Evolutionary conservation across 2,888 invertebrate species (phyloP), one percentile per base, ranked within the genome.

Genomic region (Xanthostigma xanthostigma): DNA sequence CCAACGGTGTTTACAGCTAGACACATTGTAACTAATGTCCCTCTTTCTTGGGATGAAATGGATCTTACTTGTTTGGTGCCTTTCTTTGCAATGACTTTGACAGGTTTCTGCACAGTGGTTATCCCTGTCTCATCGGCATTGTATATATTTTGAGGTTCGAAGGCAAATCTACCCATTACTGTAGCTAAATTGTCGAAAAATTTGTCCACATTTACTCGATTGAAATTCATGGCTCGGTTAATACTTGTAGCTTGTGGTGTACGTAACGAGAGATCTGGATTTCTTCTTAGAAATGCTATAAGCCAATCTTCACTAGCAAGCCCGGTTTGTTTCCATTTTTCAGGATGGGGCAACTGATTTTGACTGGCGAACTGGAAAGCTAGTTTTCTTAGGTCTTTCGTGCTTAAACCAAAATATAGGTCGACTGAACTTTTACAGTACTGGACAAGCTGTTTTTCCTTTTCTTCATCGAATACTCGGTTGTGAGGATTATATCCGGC

Each of bases 31-130:
- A 54, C 53, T 10, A 49, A 37, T 33, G 41, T 50, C 11, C 57
- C 63, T 60, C 62, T 61, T 62, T 1, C 62, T 61, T 14, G 51
- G 53, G 53, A 55, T 41, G 55, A 57, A 17, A 51, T 38, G 17
- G 56, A 58, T 8, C 55, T 57, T 45, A 52, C 52, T 9, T 38
- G 35, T 14, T 60, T 37, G 36, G 44, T 8, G 8, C 45, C 45
- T 14, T 27, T 12, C 33, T 9, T 45, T 8, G 45, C 45, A 14
- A 45, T 9, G n/a, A 39, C 38, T 45, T 39, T 45, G 36, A 45
- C 38, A 53, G 47, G 51, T 44, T 47, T 54, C 45, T 56, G 51
- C 3, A 55, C 53, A 11, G 55, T 57, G 11, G 54, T 54, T 9
- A 54, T 43, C 9, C 56, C 55, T 9, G 51, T 55, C 41, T 54